These are phyloP conservation scores for Cossypha dichroa DNA, from an alignment of 2,797 vertebrate genomes.

Conservation along the genomic window DNA sequence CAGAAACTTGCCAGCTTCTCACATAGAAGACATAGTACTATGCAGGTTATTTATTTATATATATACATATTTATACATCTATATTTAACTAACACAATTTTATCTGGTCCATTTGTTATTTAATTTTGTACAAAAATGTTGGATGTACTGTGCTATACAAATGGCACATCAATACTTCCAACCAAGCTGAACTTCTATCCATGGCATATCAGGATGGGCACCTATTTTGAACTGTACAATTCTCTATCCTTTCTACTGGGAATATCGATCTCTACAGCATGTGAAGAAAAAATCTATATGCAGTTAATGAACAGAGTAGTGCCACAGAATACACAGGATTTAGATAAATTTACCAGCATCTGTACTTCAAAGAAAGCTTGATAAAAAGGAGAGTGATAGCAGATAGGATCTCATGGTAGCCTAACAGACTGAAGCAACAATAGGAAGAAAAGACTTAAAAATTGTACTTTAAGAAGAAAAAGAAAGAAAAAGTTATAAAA, in stretches of 20 bases:
- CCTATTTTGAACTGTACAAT: neutral
- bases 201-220: neutral
- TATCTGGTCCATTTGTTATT: neutral
- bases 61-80: rapidly evolving
- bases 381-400: neutral
- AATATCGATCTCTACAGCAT: neutral
- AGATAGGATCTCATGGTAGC: neutral
- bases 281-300: slow-evolving; percentile 32
- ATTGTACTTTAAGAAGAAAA: neutral
- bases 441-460: neutral
- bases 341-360: neutral
- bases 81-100: neutral
- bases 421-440: neutral
- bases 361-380: neutral
- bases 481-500: slow-evolving; percentile 5
- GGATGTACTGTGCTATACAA: neutral
- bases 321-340: neutral
- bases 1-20: neutral
- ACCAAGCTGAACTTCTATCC: neutral
- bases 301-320: neutral
- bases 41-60: neutral
- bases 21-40: neutral
- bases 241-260: neutral
- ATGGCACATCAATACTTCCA: neutral
- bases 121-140: neutral